Evolutionary conservation across 2,888 invertebrate species (phyloP).

Genomic region (Sphecodes monilicornis): DNA sequence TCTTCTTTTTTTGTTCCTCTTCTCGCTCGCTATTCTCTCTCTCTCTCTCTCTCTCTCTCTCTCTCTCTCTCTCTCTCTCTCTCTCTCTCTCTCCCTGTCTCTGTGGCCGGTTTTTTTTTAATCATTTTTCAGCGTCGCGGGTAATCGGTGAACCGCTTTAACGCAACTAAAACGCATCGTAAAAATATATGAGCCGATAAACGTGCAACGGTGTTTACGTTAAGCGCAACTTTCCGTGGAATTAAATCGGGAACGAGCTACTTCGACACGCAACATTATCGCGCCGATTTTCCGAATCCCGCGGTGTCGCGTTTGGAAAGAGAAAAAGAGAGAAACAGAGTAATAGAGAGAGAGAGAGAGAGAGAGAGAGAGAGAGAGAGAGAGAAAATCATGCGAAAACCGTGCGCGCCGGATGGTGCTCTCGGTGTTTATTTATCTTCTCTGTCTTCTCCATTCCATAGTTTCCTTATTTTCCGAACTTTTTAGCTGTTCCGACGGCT

Average conservation of each 20-base stretch:
- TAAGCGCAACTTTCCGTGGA: slow-evolving; percentile 24
- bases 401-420: neutral
- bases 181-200: slow-evolving; percentile 49
- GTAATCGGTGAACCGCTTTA: slow-evolving; percentile 44
- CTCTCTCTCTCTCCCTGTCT: neutral
- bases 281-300: slow-evolving; percentile 36
- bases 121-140: neutral
- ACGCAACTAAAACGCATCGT: slow-evolving; percentile 33
- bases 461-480: neutral
- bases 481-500: slow-evolving; percentile 23
- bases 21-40: neutral
- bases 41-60: neutral
- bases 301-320: neutral
- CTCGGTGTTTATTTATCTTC: neutral
- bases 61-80: neutral
- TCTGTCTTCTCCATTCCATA: neutral
- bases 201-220: slow-evolving; percentile 30
- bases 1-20: neutral
- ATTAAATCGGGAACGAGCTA: slow-evolving; percentile 40
- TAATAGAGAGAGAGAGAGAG: neutral
- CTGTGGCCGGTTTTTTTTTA: neutral
- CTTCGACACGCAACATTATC: slow-evolving; percentile 24
- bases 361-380: neutral
- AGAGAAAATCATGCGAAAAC: neutral
- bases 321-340: neutral